Evolutionary conservation across 2,113 vertebrate genomes (phyloP).

Genomic region (Anthoscopus minutus): DNA sequence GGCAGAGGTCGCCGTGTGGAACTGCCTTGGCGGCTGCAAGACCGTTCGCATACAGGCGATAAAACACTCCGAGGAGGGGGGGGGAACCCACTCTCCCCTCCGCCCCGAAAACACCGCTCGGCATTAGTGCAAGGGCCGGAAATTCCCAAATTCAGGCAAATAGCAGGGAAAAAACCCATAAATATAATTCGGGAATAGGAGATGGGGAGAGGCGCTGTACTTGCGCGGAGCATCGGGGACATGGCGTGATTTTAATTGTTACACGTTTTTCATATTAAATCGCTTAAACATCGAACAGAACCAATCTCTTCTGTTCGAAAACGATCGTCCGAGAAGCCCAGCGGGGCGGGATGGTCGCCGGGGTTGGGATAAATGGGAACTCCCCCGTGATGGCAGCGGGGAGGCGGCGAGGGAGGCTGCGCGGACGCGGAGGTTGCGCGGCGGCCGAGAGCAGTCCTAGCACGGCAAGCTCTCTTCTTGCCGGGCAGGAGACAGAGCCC

Average conservation of each 20-base stretch:
- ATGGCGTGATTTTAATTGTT: not conserved
- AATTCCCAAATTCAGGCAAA: not conserved
- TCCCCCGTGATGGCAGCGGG: not conserved
- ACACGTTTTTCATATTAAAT: not conserved
- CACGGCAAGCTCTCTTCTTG: not conserved
- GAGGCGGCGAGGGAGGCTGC: not conserved
- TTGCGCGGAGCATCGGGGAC: not conserved
- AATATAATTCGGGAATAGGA: not conserved
- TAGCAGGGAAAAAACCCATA: rapidly evolving
- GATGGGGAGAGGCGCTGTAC: not conserved
- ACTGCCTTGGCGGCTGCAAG: not conserved
- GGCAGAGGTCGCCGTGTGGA: too few relatives aligned
- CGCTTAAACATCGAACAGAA: not conserved
- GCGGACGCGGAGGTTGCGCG: not conserved
- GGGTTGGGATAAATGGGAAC: not conserved
- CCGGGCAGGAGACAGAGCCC: not conserved
- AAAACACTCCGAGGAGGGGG: rapidly evolving
- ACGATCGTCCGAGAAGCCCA: not conserved
- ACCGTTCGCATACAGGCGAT: not conserved
- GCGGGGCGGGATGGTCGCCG: not conserved
- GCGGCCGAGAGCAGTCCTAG: not conserved
- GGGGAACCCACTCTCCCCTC: rapidly evolving
- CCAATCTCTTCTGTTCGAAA: not conserved
- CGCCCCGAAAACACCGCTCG: rapidly evolving
- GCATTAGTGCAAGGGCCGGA: too few relatives aligned